phyloP scores from a whole-genome alignment of 2,113 vertebrate genomes.

The Eptesicus fuscus region DNA sequence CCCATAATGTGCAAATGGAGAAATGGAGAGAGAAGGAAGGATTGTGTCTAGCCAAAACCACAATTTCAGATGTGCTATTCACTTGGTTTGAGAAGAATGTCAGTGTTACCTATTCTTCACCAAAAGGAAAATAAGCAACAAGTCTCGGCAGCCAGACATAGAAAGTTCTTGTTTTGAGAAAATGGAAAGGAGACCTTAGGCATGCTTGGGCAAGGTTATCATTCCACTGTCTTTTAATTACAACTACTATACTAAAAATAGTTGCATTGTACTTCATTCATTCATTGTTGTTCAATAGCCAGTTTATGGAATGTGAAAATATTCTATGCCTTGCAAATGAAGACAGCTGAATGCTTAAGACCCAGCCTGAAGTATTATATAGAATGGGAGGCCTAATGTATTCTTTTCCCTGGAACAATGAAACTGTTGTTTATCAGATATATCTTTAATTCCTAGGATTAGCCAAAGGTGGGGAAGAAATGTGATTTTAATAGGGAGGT shows the following conservation, averaged over 20 bases:
- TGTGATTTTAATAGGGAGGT: not conserved
- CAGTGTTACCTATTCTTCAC: conserved; percentile 50
- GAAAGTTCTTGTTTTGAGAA: conserved; percentile 60
- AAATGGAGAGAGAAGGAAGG: not conserved
- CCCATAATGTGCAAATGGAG: not conserved
- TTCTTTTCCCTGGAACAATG: conserved; percentile 21
- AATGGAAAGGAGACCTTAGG: conserved; percentile 50
- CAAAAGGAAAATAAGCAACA: conserved; percentile 56
- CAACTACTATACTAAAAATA: conserved; percentile 66
- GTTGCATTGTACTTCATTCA: conserved; percentile 49
- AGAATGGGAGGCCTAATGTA: not conserved
- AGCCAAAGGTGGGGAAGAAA: not conserved
- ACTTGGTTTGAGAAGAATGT: conserved; percentile 40
- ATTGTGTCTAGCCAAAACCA: conserved; percentile 44
- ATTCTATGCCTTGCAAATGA: conserved; percentile 52
- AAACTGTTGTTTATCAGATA: conserved; percentile 1
- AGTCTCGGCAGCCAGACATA: conserved; percentile 49
- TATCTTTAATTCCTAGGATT: conserved; percentile 36
- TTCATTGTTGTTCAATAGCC: conserved; percentile 41
- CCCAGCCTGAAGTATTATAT: not conserved
- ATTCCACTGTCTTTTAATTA: conserved; percentile 63
- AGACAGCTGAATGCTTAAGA: conserved; percentile 58
- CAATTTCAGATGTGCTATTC: conserved; percentile 4
- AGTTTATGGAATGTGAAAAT: conserved; percentile 62
- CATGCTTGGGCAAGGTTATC: conserved; percentile 57